Percentiles rank a stretch among this genome's conserved stretches.
phyloP scores from a whole-genome alignment of 1,140 invertebrate species.

The Cephus cinctus region DNA sequence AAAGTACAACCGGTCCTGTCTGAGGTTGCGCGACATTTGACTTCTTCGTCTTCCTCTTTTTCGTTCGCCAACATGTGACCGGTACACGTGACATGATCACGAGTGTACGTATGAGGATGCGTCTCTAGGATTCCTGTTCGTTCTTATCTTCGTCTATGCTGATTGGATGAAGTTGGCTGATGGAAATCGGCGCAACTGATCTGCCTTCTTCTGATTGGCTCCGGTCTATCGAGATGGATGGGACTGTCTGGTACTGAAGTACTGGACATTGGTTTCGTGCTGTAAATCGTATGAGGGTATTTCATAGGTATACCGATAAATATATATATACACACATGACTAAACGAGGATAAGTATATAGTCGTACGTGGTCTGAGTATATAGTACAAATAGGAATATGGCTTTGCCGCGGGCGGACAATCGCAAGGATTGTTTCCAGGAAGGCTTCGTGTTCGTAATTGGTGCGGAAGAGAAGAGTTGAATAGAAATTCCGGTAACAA shows the following conservation, averaged over 20 bases:
- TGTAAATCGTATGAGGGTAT: background rate
- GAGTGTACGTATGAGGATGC: no score
- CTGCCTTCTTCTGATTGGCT: no score
- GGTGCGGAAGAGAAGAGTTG: background rate
- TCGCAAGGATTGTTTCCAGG: slow-evolving; percentile 26
- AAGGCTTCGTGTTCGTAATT: slow-evolving; percentile 28
- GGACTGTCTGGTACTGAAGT: background rate
- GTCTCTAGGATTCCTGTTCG: no score
- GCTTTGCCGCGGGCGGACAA: slow-evolving; percentile 15
- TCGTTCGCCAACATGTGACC: no score
- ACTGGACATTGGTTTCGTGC: background rate
- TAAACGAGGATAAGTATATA: background rate
- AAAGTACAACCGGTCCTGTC: no score
- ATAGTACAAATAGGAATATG: no score
- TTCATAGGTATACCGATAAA: background rate
- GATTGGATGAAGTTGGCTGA: no score
- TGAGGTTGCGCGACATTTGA: no score
- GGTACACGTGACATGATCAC: no score
- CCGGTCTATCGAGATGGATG: background rate
- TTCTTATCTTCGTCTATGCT: no score
- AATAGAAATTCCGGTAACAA: slow-evolving; percentile 5
- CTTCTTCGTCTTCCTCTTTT: no score
- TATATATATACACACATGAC: background rate
- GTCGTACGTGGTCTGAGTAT: background rate
- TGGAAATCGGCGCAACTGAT: no score